Evolutionary conservation across 2,113 vertebrate species (phyloP).

Genomic region (Sander lucioperca): DNA sequence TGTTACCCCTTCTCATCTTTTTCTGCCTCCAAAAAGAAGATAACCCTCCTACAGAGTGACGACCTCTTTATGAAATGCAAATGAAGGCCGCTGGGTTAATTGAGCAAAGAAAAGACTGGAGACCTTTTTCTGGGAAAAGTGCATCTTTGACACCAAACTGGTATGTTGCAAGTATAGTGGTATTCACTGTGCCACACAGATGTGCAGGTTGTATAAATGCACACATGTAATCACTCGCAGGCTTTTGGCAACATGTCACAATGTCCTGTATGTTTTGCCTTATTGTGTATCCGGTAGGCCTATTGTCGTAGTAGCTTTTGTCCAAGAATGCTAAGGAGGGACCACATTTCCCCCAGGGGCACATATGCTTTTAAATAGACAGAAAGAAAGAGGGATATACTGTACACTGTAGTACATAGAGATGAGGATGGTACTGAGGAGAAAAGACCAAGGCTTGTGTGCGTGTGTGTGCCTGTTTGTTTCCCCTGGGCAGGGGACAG

Average conservation of each 20-base stretch:
- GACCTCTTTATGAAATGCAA: conserved; percentile 88
- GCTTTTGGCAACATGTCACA: conserved; percentile 6
- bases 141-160: conserved; percentile 79
- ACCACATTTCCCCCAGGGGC: conserved; percentile 58
- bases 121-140: conserved; percentile 73
- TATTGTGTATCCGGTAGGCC: conserved; percentile 35
- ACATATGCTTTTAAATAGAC: conserved; percentile 79
- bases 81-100: conserved; percentile 89
- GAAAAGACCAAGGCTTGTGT: conserved; percentile 45
- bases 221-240: neutral
- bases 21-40: conserved; percentile 82
- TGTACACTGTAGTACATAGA: conserved; percentile 48
- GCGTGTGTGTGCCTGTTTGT: conserved; percentile 36
- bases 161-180: conserved; percentile 6
- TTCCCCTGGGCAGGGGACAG: conserved; percentile 67
- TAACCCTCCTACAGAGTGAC: conserved; percentile 75
- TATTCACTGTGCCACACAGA: conserved; percentile 4
- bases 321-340: conserved; percentile 42
- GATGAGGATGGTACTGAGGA: conserved; percentile 47
- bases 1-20: conserved; percentile 78
- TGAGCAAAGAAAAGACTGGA: conserved; percentile 82
- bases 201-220: conserved; percentile 10
- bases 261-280: conserved; percentile 16
- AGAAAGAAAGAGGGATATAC: conserved; percentile 41
- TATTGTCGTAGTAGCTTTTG: conserved; percentile 33